phyloP scores from a whole-genome alignment of 1,140 invertebrate genomes.

The Condylostylus longicornis region DNA sequence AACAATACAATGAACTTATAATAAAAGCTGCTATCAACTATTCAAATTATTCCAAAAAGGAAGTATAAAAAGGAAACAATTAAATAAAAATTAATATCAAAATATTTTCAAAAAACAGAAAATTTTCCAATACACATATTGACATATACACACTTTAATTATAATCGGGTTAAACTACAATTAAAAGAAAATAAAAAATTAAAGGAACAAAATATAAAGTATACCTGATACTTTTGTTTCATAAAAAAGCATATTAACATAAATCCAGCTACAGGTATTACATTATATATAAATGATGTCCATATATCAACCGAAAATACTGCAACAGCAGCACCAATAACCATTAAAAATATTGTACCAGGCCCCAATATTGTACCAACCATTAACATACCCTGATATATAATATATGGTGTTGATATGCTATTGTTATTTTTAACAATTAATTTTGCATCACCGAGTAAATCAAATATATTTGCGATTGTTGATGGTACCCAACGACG shows the following conservation, averaged over 20 bases:
- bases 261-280: slow-evolving; percentile 58
- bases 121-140: background rate
- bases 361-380: slow-evolving; percentile 31
- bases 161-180: background rate
- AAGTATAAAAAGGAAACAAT: background rate
- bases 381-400: slow-evolving; percentile 56
- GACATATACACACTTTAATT: too few species aligned
- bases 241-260: slow-evolving; percentile 57
- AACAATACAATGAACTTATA: slow-evolving; percentile 62
- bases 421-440: slow-evolving; percentile 71
- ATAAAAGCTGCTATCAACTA: slow-evolving; percentile 60
- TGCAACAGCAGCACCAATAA: slow-evolving; percentile 73
- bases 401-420: slow-evolving; percentile 68
- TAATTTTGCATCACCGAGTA: slow-evolving; percentile 53
- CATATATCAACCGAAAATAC: slow-evolving; percentile 65
- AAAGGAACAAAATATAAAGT: too few species aligned
- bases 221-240: slow-evolving; percentile 58
- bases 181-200: background rate
- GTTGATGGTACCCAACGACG: slow-evolving; percentile 81
- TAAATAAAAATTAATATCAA: background rate
- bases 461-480: slow-evolving; percentile 74
- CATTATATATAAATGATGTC: slow-evolving; percentile 62
- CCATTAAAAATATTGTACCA: slow-evolving; percentile 79
- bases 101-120: background rate
- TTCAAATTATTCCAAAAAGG: slow-evolving; percentile 11